Evolutionary conservation across 1,140 invertebrate species (phyloP).

Genomic region (Drosophila willistoni): DNA sequence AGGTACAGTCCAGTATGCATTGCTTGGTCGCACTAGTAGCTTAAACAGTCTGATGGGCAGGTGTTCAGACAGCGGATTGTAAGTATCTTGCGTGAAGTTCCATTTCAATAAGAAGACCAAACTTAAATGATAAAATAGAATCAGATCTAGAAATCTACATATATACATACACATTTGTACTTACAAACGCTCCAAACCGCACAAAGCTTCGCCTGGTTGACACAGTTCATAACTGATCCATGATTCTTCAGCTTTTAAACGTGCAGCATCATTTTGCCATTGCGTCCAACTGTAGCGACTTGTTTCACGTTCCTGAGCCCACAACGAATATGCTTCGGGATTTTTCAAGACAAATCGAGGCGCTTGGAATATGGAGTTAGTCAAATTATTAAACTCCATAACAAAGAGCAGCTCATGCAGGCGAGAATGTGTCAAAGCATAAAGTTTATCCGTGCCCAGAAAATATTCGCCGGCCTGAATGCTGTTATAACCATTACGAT

Average conservation of each 20-base stretch:
- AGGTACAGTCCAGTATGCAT: constrained; percentile 33
- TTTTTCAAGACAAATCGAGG: constrained; percentile 24
- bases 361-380: constrained; percentile 15
- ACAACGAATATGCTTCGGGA: constrained; percentile 13
- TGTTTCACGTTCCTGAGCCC: constrained; percentile 24
- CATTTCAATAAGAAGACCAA: constrained; percentile 40
- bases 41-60: constrained; percentile 30
- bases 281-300: constrained; percentile 27
- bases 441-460: constrained; percentile 41
- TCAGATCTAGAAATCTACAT: no score
- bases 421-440: constrained; percentile 38
- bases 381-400: constrained; percentile 31
- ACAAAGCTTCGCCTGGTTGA: neutral
- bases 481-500: constrained; percentile 34
- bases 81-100: constrained; percentile 3
- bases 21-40: constrained; percentile 22
- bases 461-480: constrained; percentile 39
- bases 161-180: neutral
- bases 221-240: constrained; percentile 22
- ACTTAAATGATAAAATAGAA: neutral
- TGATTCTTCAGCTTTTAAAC: neutral
- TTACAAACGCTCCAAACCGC: constrained; percentile 34
- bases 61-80: constrained; percentile 14
- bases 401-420: constrained; percentile 41
- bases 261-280: constrained; percentile 26